phyloP scores from a whole-genome alignment of 2,113 vertebrate genomes.

The Salvelinus alpinus region DNA sequence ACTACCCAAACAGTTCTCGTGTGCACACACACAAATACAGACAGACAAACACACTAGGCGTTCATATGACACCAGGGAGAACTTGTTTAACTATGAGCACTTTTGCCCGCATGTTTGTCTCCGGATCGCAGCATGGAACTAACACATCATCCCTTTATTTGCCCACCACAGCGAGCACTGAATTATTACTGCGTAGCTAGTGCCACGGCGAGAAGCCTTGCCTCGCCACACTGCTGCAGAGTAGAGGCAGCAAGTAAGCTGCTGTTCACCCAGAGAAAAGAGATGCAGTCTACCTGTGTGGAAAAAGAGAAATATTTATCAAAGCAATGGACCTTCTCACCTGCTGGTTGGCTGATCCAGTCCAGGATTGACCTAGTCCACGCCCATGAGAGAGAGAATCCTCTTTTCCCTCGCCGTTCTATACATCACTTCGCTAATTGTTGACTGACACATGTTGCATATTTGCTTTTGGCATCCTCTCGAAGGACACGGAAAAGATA shows the following conservation, averaged over 20 bases:
- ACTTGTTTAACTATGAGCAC: too few species aligned
- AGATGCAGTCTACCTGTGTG: neutral
- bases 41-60: slow-evolving; percentile 7
- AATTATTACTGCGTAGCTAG: slow-evolving; percentile 23
- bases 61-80: too few species aligned
- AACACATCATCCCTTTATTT: slow-evolving; percentile 9
- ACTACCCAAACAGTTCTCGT: slow-evolving; percentile 13
- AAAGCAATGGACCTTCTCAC: slow-evolving; percentile 20
- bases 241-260: too few species aligned
- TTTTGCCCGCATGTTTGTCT: too few species aligned
- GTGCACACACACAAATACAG: slow-evolving; percentile 6
- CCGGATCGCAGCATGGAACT: too few species aligned
- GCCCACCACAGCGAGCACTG: slow-evolving; percentile 21
- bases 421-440: neutral
- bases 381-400: neutral
- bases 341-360: slow-evolving; percentile 12
- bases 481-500: neutral
- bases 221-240: slow-evolving; percentile 18
- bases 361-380: neutral
- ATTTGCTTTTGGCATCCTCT: neutral
- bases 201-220: slow-evolving; percentile 7
- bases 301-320: neutral
- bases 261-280: slow-evolving; percentile 1
- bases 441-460: neutral
- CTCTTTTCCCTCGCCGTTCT: neutral